Conservation (phyloP, 2,797 vertebrate species). For the Oophaga sylvatica region DNA sequence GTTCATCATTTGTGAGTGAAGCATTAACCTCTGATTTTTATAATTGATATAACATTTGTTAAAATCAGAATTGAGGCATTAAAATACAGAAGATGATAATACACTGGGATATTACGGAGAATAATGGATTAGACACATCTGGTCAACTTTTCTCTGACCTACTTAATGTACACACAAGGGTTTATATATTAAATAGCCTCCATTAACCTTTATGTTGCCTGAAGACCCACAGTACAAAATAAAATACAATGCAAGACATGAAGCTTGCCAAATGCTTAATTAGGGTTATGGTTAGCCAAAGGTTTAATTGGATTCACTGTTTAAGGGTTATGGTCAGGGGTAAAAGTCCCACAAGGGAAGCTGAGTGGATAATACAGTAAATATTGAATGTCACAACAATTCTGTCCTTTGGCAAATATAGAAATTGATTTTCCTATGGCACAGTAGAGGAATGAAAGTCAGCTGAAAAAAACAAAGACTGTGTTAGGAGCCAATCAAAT, state of each 20-base stretch:
- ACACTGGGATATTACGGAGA: slow-evolving; percentile 9
- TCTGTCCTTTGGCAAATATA: slow-evolving; percentile 36
- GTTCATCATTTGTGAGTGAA: slow-evolving; percentile 24
- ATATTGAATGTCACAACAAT: slow-evolving; percentile 48
- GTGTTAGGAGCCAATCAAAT: not conserved
- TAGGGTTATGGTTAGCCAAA: slow-evolving; percentile 51
- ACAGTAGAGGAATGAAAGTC: not conserved
- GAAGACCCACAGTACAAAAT: slow-evolving; percentile 35
- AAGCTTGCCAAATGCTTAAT: slow-evolving; percentile 48
- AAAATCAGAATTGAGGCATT: slow-evolving; percentile 37
- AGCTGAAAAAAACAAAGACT: not conserved
- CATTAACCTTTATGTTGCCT: slow-evolving; percentile 59
- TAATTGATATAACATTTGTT: slow-evolving; percentile 49
- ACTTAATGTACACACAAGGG: slow-evolving; percentile 52
- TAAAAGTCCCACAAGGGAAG: slow-evolving; percentile 21
- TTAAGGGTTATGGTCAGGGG: slow-evolving; percentile 30
- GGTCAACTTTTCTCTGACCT: slow-evolving; percentile 49
- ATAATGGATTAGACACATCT: slow-evolving; percentile 51
- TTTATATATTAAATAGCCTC: slow-evolving; percentile 53
- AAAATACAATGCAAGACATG: slow-evolving; percentile 29
- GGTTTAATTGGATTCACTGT: slow-evolving; percentile 57
- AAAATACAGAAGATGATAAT: slow-evolving; percentile 40
- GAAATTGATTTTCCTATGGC: slow-evolving; percentile 22
- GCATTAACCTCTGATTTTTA: slow-evolving; percentile 48
- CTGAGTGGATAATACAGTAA: slow-evolving; percentile 31